Base-by-base conservation (phyloP, 2,888 invertebrate genomes). In the Morinoia aosen region DNA sequence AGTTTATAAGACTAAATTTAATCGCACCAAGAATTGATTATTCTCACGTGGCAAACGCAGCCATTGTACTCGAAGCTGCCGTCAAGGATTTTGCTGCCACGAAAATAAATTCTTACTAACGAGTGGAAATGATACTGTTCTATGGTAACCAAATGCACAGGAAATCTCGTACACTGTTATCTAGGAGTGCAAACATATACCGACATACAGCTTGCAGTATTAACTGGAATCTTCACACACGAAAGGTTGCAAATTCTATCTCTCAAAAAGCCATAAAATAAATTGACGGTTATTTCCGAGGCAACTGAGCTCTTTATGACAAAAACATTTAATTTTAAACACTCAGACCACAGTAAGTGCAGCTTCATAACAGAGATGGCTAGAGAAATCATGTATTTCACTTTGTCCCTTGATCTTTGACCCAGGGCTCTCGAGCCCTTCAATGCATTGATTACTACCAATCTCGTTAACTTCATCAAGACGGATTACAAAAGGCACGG, bases 401-500 rank as follows among this genome's bases (percentile, higher is more conserved):
- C 76, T 76, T 10, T 3, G 2, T 76, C 2, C 76, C 33, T 33
- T 33, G 33, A 25, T 76, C 33, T 76, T 76, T 33, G 76, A 76
- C 8, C 10, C 76, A 76, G 25, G 76, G 12, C 61, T 61, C 61
- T 16, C 19, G 19, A 19, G 76, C 16, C 16, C 76, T 76, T 25
- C 76, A 33, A 76, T 10, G 76, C 76, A 16, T 14, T 19, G 76
- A 76, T 33, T 25, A 1, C 25, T 12, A 76, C 76, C 25, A 76
- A 76, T 76, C 76, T 25, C 76, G 76, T 76, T 33, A 76, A 76
- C 76, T 16, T 76, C 33, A 10, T 25, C 25, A 76, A 76, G 76
- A 76, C 76, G 76, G 76, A 76, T 76, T 76, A 76, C 16, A 76
- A 33, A 76, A 76, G 76, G 76, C 76, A 76, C 76, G 76, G 76